Evolutionary conservation across 2,113 vertebrate genomes (phyloP).

Genomic region (Chionis minor): DNA sequence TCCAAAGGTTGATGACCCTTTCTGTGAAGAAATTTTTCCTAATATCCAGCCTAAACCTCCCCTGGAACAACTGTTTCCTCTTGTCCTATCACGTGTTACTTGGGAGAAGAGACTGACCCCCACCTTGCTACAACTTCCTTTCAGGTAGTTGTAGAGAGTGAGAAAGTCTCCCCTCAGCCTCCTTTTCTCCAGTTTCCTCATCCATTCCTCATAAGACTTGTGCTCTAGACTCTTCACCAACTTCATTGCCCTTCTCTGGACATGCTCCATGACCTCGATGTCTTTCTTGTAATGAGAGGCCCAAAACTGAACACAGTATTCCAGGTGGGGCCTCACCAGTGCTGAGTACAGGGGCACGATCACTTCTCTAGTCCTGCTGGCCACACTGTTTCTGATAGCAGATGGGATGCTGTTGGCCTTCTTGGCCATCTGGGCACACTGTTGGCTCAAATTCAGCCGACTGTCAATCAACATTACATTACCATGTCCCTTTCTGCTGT

Average conservation of each 20-base stretch:
- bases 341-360: no score
- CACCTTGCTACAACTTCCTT: neutral
- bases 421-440: no score
- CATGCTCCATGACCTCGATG: neutral
- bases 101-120: neutral
- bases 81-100: neutral
- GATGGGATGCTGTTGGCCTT: no score
- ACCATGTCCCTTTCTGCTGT: no score
- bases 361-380: no score
- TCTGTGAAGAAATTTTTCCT: neutral
- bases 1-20: neutral
- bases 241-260: neutral
- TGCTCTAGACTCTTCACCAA: neutral
- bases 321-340: no score
- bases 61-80: neutral
- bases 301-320: no score
- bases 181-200: neutral
- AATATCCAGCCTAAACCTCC: neutral
- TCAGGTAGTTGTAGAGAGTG: neutral
- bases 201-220: neutral
- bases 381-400: no score
- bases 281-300: neutral
- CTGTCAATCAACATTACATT: no score
- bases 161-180: neutral
- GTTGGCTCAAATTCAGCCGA: no score